A percentile compares a stretch with the other conserved stretches of the same genome.
Evolutionary conservation across 2,113 vertebrate species (phyloP).

Genomic region (Cromileptes altivelis): DNA sequence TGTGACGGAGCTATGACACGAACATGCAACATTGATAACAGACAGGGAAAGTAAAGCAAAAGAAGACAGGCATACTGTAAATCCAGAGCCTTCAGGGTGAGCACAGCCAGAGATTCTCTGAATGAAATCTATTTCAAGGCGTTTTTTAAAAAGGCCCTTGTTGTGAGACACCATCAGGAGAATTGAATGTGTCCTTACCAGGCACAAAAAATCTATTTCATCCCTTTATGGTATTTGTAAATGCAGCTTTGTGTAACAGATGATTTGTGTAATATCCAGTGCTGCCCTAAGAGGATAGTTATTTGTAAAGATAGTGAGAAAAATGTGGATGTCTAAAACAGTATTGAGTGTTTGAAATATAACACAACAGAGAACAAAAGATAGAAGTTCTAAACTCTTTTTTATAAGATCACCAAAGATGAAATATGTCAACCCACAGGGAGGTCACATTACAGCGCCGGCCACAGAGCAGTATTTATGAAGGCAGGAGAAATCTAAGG

Average conservation of each 20-base stretch:
- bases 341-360: background rate
- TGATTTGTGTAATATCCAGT: background rate
- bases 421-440: background rate
- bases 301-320: conserved; percentile 13
- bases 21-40: background rate
- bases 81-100: conserved; percentile 6
- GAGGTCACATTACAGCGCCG: background rate
- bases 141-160: conserved; percentile 15
- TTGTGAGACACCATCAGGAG: conserved; percentile 16
- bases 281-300: conserved; percentile 9
- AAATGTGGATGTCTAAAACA: conserved; percentile 2
- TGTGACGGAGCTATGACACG: background rate
- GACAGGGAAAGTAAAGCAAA: background rate
- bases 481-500: background rate
- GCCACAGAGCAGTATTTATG: background rate
- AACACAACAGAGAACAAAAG: background rate
- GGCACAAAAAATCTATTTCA: conserved; percentile 24
- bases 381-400: background rate
- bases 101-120: background rate
- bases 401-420: background rate
- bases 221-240: conserved; percentile 2
- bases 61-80: background rate
- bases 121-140: conserved; percentile 24
- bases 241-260: conserved; percentile 11
- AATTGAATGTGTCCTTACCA: conserved; percentile 19